phyloP scores from a whole-genome alignment of 2,797 vertebrate species.

The Macroramphosus scolopax region DNA sequence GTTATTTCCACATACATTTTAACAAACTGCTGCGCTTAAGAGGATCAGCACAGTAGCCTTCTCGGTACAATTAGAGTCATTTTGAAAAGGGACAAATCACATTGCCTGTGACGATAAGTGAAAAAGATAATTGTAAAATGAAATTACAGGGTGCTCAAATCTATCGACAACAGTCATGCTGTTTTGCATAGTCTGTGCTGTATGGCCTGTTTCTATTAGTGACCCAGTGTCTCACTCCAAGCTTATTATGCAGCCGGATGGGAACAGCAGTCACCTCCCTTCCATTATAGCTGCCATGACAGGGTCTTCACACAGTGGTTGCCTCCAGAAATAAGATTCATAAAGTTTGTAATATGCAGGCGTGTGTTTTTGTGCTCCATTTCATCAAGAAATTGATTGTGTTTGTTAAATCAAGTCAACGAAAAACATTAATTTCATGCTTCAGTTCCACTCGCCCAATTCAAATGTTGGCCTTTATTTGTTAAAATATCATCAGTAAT shows the following conservation, averaged over 20 bases:
- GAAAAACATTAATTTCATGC: slow-evolving; percentile 42
- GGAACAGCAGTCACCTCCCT: slow-evolving; percentile 45
- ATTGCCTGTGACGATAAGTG: slow-evolving; percentile 26
- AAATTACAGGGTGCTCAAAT: slow-evolving; percentile 9
- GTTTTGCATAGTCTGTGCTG: slow-evolving; percentile 31
- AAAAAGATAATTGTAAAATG: slow-evolving; percentile 29
- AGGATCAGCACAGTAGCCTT: slow-evolving; percentile 38
- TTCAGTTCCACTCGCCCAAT: slow-evolving; percentile 35
- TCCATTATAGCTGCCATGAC: slow-evolving; percentile 49
- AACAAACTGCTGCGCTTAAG: slow-evolving; percentile 55
- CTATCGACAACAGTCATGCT: slow-evolving; percentile 9
- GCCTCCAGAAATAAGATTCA: too few relatives aligned
- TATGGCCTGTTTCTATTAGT: slow-evolving; percentile 38
- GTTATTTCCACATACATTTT: slow-evolving; percentile 59
- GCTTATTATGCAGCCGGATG: slow-evolving; percentile 55
- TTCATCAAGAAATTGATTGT: slow-evolving; percentile 42
- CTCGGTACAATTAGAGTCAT: slow-evolving; percentile 49
- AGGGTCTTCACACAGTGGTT: slow-evolving; percentile 39
- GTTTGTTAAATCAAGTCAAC: slow-evolving; percentile 44
- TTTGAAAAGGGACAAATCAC: slow-evolving; percentile 43
- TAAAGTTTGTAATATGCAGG: slow-evolving; percentile 22
- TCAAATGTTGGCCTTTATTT: slow-evolving; percentile 44
- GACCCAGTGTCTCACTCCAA: slow-evolving; percentile 31
- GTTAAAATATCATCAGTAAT: slow-evolving; percentile 40
- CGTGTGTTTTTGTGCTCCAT: slow-evolving; percentile 28